Conservation (phyloP, 2,888 invertebrate genomes). For the Koerneria pararmatus region DNA sequence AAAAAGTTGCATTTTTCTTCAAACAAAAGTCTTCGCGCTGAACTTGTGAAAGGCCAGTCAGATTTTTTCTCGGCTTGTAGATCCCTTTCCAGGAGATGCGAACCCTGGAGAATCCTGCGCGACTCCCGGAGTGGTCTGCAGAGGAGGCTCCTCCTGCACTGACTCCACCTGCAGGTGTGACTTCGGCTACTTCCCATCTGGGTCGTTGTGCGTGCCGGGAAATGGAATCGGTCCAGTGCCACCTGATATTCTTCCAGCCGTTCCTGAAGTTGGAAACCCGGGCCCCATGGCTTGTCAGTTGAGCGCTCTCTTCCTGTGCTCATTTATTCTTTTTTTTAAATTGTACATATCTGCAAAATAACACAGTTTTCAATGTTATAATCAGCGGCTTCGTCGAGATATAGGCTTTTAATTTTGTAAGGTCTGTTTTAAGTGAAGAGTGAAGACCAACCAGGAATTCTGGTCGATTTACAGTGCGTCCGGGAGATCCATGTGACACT, state of each 20-base stretch:
- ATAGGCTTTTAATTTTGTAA: too few relatives aligned
- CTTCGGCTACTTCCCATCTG: constrained; percentile 8
- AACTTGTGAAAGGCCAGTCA: background rate
- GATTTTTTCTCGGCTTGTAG: background rate
- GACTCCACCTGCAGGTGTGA: constrained; percentile 18
- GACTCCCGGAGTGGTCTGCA: constrained; percentile 33
- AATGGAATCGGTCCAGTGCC: constrained; percentile 1
- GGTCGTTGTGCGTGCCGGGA: constrained; percentile 17
- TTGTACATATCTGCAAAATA: too few relatives aligned
- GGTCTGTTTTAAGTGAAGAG: too few relatives aligned
- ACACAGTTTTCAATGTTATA: too few relatives aligned
- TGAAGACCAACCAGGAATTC: too few relatives aligned
- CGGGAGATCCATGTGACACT: constrained; percentile 49
- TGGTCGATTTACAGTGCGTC: constrained; percentile 44
- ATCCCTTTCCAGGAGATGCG: constrained; percentile 29
- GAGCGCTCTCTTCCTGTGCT: too few relatives aligned
- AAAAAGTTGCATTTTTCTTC: background rate
- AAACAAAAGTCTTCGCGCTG: background rate
- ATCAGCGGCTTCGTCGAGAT: too few relatives aligned
- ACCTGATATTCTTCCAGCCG: constrained; percentile 5
- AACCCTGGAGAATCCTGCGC: constrained; percentile 40
- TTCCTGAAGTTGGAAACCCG: too few relatives aligned
- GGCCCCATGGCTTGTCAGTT: too few relatives aligned
- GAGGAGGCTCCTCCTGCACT: constrained; percentile 23
- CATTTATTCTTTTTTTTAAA: too few relatives aligned